Base-by-base conservation (phyloP, 2,797 vertebrate species). In the Parauchenoglanis punctatus region DNA sequence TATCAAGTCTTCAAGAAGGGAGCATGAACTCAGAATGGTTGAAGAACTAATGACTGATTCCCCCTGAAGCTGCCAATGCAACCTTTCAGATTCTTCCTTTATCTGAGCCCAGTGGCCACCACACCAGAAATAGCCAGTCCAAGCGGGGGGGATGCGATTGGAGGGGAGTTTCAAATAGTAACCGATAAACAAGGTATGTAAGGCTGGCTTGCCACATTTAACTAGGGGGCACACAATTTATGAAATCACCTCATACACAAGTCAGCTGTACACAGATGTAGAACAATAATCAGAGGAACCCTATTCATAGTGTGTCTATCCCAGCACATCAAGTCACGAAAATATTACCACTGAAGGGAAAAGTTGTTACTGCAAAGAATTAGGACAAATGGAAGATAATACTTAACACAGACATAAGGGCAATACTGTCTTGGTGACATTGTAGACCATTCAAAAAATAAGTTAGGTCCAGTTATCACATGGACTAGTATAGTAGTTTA, bases 51-150 rank as follows among this genome's bases (percentile, higher is more conserved):
- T 81, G 25, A 54, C 54, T 72, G 86, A 52, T 67, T 52, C 68
- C 68, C 84, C 46, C 73, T 23, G 12, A 59, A 84, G 56, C 78
- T 44, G n/a, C 61, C 52, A 56, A 56, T 70, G 83, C 44, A 67
- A 56, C 82, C 68, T 56, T 86, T 81, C 77, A 88, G 88, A 92
- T 91, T 91, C 90, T 86, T 89, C 56, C 83, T 86, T 90, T 91
- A 92, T 93, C 91, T 89, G 84, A 46, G 59, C 56, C 83, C 73
- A 52, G 58, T 87, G 31, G 72, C 83, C 86, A 86, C 84, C 63
- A 85, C 78, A 91, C 92, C 92, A 92, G 91, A 93, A 93, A 94
- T 93, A 94, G 92, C 88, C 88, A 86, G 82, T n/a, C 25, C 81
- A 82, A n/a, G 40, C 78, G 18, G 59, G 76, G 76, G 68, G 70